phyloP scores from a whole-genome alignment of 2,888 invertebrate genomes.

The Branchipolynoe longqiensis region DNA sequence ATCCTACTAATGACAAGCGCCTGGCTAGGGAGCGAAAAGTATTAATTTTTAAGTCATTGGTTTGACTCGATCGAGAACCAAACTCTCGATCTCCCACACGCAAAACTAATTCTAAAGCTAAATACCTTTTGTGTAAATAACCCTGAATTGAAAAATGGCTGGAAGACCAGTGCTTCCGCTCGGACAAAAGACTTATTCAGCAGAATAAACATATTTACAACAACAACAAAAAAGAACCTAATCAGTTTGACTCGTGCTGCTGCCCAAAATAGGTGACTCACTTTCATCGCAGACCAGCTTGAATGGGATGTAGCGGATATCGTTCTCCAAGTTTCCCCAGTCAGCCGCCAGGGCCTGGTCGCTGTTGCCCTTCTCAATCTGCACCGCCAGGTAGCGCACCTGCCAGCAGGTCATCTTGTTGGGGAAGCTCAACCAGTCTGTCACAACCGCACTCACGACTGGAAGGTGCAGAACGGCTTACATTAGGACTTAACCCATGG shows the following conservation, averaged over 20 bases:
- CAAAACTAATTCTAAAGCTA: too few species aligned
- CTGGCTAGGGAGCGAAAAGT: too few species aligned
- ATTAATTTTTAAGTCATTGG: too few species aligned
- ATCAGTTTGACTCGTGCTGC: too few species aligned
- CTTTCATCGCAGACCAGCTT: constrained; percentile 19
- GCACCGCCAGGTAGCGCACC: constrained; percentile 46
- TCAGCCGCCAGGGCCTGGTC: not conserved
- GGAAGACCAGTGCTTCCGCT: too few species aligned
- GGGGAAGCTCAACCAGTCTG: not conserved
- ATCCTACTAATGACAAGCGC: too few species aligned
- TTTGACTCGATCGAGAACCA: too few species aligned
- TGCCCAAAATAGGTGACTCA: not conserved
- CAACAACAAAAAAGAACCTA: not conserved
- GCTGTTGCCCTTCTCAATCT: constrained; percentile 58
- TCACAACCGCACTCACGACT: not conserved
- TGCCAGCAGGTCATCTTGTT: not conserved
- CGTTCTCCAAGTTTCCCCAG: constrained; percentile 2
- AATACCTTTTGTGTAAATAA: too few species aligned
- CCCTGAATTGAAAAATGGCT: too few species aligned
- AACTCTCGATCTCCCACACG: too few species aligned
- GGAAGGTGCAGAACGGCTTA: not conserved
- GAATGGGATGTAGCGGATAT: constrained; percentile 15
- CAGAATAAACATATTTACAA: not conserved
- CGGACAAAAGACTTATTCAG: too few species aligned
- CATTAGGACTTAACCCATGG: not conserved